These are phyloP conservation scores for Cliona cf. orientalis DNA, from an alignment of 37 sponge, comb jelly and placozoan species.

Conservation along the genomic window DNA sequence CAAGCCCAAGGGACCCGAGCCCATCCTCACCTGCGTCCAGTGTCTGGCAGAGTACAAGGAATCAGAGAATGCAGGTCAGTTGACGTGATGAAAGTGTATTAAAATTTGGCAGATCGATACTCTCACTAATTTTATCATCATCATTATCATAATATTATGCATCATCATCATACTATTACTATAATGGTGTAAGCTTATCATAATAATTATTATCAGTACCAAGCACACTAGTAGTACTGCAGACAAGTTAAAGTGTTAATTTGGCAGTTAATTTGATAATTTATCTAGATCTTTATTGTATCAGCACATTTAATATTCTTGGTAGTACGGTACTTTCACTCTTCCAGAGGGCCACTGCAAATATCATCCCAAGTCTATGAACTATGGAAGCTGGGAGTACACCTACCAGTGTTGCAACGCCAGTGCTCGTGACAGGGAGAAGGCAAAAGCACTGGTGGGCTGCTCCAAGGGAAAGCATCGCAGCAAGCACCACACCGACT, in stretches of 20 bases:
- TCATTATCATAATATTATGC: neutral
- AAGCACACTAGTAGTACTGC: too few species aligned
- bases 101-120: neutral
- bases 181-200: too few species aligned
- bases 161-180: too few species aligned
- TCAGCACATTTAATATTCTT: neutral
- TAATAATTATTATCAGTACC: too few species aligned
- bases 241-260: neutral
- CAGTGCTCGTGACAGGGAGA: constrained; percentile 10
- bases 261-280: neutral
- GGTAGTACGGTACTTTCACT: too few species aligned
- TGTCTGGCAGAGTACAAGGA: constrained; percentile 72
- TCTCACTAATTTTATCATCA: neutral
- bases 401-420: constrained; percentile 60
- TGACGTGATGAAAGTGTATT: neutral
- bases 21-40: constrained; percentile 78
- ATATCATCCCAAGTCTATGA: constrained; percentile 44
- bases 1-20: constrained; percentile 64
- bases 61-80: constrained; percentile 66
- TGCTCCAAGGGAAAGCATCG: constrained; percentile 76
- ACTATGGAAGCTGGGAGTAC: constrained; percentile 31
- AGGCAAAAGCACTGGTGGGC: constrained; percentile 26
- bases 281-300: neutral
- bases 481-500: constrained; percentile 68
- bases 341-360: constrained; percentile 65